phyloP scores from a whole-genome alignment of 2,797 vertebrate genomes.

The Hyperoplus lanceolatus region DNA sequence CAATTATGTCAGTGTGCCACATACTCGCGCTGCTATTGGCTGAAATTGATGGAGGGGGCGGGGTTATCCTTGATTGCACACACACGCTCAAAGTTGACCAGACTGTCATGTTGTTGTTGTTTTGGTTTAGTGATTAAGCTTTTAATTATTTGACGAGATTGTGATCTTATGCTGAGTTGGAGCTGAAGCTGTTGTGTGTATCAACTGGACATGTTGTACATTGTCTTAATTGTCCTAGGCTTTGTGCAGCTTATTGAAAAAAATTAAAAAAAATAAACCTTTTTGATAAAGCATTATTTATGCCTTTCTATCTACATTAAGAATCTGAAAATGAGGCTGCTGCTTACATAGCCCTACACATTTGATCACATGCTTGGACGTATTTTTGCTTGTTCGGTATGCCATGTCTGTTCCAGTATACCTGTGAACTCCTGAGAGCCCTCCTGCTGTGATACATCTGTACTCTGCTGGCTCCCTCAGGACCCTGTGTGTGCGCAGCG shows the following conservation, averaged over 20 bases:
- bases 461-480: constrained; percentile 58
- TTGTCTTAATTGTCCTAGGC: constrained; percentile 38
- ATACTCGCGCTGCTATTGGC: constrained; percentile 86
- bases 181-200: constrained; percentile 27
- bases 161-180: constrained; percentile 40
- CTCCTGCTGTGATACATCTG: constrained; percentile 51
- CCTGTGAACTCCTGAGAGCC: constrained; percentile 44
- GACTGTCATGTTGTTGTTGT: constrained; percentile 78
- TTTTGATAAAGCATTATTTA: constrained; percentile 1
- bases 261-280: neutral
- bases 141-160: constrained; percentile 62
- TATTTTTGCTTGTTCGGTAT: neutral
- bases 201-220: constrained; percentile 5
- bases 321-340: neutral
- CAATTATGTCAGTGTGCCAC: constrained; percentile 88
- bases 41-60: constrained; percentile 89
- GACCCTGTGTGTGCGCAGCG: constrained; percentile 41
- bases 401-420: constrained; percentile 16
- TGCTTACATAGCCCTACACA: neutral
- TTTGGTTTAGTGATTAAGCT: constrained; percentile 70
- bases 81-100: constrained; percentile 79
- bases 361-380: neutral
- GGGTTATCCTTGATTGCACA: constrained; percentile 84
- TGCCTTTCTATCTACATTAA: neutral
- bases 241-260: constrained; percentile 29